These are phyloP conservation scores for Branchellion lobata DNA, from an alignment of 2,888 invertebrate species.

Conservation along the genomic window DNA sequence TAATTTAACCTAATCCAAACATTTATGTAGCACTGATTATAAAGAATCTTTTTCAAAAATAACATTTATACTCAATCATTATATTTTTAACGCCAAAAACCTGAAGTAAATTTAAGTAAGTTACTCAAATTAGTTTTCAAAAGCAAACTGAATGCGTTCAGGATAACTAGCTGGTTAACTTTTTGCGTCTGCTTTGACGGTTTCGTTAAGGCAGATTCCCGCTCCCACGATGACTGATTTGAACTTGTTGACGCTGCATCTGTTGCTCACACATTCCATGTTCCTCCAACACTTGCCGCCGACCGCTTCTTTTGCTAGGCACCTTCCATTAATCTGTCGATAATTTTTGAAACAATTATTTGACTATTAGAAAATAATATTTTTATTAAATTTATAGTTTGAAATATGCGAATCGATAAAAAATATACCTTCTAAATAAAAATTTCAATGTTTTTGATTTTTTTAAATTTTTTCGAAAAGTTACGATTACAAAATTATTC, in stretches of 20 bases:
- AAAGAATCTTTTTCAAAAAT: too few relatives aligned
- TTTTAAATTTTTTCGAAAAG: background rate
- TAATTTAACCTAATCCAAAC: too few relatives aligned
- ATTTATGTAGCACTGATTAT: too few relatives aligned
- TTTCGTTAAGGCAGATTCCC: background rate
- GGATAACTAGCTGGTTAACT: too few relatives aligned
- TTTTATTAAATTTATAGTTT: background rate
- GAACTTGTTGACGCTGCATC: background rate
- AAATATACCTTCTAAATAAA: background rate
- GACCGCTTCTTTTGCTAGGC: background rate
- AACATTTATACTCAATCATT: too few relatives aligned
- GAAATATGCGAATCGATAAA: too few relatives aligned
- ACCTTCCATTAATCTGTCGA: background rate
- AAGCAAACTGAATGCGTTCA: too few relatives aligned
- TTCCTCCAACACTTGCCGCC: background rate
- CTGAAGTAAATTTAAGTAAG: too few relatives aligned
- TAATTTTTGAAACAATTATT: background rate
- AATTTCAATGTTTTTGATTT: background rate
- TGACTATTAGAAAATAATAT: background rate
- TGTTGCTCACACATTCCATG: background rate
- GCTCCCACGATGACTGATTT: background rate
- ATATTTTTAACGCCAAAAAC: too few relatives aligned
- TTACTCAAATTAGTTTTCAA: too few relatives aligned
- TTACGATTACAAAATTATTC: background rate
- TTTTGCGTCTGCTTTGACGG: too few relatives aligned